Conservation (phyloP, 2,797 vertebrate species). For the Notoglanidium macrostoma region DNA sequence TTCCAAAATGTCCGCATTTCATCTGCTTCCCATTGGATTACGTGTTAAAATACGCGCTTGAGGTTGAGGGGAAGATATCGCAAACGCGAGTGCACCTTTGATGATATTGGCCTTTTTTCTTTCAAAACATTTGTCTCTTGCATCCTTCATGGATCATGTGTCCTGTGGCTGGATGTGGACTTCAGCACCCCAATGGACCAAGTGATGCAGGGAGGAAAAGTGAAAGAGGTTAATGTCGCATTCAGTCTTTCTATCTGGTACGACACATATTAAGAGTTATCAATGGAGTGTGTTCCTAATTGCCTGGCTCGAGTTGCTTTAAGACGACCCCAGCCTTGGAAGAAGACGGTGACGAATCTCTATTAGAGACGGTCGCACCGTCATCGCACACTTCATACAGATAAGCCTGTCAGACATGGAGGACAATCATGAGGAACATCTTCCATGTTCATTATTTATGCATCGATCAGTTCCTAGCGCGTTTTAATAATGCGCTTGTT, state of each 20-base stretch:
- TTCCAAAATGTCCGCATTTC: not conserved
- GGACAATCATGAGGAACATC: slow-evolving; percentile 8
- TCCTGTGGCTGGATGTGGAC: slow-evolving; percentile 51
- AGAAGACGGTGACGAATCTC: slow-evolving; percentile 43
- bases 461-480: not conserved
- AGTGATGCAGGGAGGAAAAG: slow-evolving; percentile 51
- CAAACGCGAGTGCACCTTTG: not conserved
- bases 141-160: slow-evolving; percentile 37
- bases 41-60: not conserved
- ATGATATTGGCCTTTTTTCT: not conserved
- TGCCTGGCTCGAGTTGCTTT: slow-evolving; percentile 63
- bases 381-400: slow-evolving; percentile 24
- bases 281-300: slow-evolving; percentile 77
- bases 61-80: not conserved
- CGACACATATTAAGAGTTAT: slow-evolving; percentile 64
- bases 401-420: slow-evolving; percentile 26
- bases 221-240: slow-evolving; percentile 69
- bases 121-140: not conserved
- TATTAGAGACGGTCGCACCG: not conserved
- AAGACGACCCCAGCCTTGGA: slow-evolving; percentile 57
- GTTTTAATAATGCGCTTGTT: not conserved
- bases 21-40: not conserved
- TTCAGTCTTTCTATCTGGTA: slow-evolving; percentile 60
- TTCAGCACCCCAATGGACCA: slow-evolving; percentile 54
- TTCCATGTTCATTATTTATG: not conserved